Conservation (phyloP, 2,113 vertebrate species). For the Psophia crepitans region DNA sequence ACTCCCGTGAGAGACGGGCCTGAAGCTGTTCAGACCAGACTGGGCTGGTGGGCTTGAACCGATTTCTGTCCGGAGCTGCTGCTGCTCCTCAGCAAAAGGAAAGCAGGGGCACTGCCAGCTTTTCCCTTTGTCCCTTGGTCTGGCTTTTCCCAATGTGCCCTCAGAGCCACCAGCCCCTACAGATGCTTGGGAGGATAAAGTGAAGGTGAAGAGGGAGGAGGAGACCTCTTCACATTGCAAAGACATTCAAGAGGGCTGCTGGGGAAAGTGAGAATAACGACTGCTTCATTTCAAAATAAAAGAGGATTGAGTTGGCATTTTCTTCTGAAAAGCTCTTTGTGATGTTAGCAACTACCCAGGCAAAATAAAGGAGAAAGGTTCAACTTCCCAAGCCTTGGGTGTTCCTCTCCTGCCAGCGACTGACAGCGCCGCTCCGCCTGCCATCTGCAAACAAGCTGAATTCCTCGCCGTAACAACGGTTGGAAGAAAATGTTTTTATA, state of each 20-base stretch:
- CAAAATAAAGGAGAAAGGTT: not conserved
- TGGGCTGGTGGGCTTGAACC: not conserved
- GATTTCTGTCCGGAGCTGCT: not conserved
- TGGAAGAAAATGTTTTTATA: constrained; percentile 33
- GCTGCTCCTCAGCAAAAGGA: not conserved
- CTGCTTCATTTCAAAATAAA: not conserved
- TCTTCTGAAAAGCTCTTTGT: not conserved
- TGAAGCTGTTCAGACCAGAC: not conserved
- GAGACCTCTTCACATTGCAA: not conserved
- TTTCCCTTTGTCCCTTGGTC: not conserved
- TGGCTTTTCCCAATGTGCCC: not conserved
- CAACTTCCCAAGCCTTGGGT: not conserved
- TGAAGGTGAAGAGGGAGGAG: not conserved
- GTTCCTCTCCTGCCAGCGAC: not conserved
- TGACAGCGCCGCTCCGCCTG: not conserved
- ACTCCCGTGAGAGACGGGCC: not conserved
- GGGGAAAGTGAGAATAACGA: not conserved
- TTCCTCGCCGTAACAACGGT: constrained; percentile 12
- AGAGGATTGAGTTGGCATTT: not conserved
- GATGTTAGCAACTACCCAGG: not conserved
- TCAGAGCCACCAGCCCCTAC: not conserved
- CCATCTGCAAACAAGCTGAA: not conserved
- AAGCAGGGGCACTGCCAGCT: not conserved
- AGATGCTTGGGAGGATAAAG: not conserved
- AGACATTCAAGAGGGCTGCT: not conserved